Evolutionary conservation across 2,113 vertebrate species (phyloP).

Genomic region (Scartelaos histophorus): DNA sequence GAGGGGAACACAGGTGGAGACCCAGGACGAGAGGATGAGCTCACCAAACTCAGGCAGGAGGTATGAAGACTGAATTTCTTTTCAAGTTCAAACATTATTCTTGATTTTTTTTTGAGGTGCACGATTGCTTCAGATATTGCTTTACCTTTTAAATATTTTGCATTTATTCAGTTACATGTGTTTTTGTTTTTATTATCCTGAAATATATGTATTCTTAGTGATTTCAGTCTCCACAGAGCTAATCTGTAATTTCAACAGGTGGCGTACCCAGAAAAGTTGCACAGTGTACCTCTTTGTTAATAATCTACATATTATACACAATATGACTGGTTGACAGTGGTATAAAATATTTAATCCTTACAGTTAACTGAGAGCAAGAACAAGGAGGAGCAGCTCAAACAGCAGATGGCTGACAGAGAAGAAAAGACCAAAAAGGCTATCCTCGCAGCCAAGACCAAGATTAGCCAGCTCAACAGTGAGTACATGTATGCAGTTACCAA

Average conservation of each 20-base stretch:
- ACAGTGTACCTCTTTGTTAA: too few species aligned
- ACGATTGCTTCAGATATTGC: too few species aligned
- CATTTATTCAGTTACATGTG: too few species aligned
- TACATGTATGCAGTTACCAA: neutral
- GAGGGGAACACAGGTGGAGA: slow-evolving; percentile 75
- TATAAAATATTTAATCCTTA: neutral
- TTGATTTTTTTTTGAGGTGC: too few species aligned
- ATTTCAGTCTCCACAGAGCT: too few species aligned
- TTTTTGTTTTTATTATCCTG: too few species aligned
- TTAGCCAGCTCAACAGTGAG: slow-evolving; percentile 87
- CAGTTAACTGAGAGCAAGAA: slow-evolving; percentile 83
- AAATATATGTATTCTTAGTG: too few species aligned
- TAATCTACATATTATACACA: too few species aligned
- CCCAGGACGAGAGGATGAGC: slow-evolving; percentile 78
- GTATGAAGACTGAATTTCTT: slow-evolving; percentile 18
- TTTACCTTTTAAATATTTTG: too few species aligned
- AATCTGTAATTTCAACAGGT: too few species aligned
- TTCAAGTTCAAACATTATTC: too few species aligned
- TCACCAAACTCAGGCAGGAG: slow-evolving; percentile 87
- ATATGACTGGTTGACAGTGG: neutral
- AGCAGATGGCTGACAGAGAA: slow-evolving; percentile 93
- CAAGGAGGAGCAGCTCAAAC: slow-evolving; percentile 88
- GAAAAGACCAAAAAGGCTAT: slow-evolving; percentile 94
- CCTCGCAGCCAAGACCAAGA: slow-evolving; percentile 90
- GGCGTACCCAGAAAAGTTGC: too few species aligned